Conservation (phyloP, 2,113 vertebrate genomes). For the Esox niger region DNA sequence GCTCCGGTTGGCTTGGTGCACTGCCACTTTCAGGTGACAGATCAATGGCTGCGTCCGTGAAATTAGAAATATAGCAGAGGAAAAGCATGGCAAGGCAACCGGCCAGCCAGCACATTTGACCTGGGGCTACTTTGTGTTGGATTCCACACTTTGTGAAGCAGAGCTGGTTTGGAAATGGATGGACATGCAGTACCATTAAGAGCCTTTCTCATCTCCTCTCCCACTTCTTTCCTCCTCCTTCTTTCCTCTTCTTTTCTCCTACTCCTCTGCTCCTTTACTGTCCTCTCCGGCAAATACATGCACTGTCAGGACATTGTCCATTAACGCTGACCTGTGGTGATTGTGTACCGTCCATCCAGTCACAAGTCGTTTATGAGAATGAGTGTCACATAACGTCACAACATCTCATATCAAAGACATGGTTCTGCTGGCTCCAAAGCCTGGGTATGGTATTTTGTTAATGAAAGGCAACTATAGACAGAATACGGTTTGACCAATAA, state of each 20-base stretch:
- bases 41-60: constrained; percentile 62
- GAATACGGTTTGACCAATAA: too few species aligned
- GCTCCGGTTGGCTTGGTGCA: constrained; percentile 44
- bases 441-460: background rate
- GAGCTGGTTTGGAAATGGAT: constrained; percentile 18
- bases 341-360: background rate
- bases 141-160: constrained; percentile 16
- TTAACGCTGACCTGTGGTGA: background rate
- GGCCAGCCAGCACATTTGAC: constrained; percentile 27
- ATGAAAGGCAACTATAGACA: too few species aligned
- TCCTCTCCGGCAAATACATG: background rate
- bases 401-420: constrained; percentile 4
- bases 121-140: constrained; percentile 15
- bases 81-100: constrained; percentile 32
- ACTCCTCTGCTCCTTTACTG: too few species aligned
- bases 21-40: constrained; percentile 49
- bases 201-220: background rate
- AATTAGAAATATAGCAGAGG: constrained; percentile 22
- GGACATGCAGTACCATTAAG: background rate
- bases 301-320: background rate
- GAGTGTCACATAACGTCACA: constrained; percentile 4
- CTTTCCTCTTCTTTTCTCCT: too few species aligned
- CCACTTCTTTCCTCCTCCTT: too few species aligned
- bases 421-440: constrained; percentile 4
- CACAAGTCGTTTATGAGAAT: background rate